Conservation (phyloP, 2,797 vertebrate species). For the Acipenser oxyrinchus region DNA sequence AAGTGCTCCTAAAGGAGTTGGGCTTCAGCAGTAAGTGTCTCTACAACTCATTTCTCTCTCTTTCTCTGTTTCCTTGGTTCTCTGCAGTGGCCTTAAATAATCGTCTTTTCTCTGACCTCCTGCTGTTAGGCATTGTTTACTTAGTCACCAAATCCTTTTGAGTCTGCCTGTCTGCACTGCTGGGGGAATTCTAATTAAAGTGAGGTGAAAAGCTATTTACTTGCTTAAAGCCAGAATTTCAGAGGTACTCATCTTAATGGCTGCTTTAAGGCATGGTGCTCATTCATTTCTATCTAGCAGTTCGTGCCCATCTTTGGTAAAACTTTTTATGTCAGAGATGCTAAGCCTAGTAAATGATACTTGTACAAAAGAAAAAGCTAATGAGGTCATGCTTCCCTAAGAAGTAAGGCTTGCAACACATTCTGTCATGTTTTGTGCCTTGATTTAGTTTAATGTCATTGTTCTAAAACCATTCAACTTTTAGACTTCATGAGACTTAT, state of each 20-base stretch:
- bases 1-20: constrained; percentile 74
- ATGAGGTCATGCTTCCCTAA: too few relatives aligned
- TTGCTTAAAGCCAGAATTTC: constrained; percentile 21
- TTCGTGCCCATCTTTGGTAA: too few relatives aligned
- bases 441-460: too few relatives aligned
- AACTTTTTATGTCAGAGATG: too few relatives aligned
- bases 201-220: constrained; percentile 21
- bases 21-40: constrained; percentile 76
- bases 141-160: not conserved
- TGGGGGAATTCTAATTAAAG: not conserved
- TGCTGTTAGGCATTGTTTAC: not conserved
- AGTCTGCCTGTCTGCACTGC: not conserved
- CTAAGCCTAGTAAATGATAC: too few relatives aligned
- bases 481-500: too few relatives aligned
- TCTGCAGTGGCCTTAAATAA: constrained; percentile 16
- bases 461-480: too few relatives aligned
- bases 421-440: too few relatives aligned
- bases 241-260: not conserved
- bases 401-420: too few relatives aligned
- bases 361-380: too few relatives aligned
- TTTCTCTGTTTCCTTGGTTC: constrained; percentile 19
- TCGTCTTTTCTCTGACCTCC: not conserved
- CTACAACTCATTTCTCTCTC: constrained; percentile 8
- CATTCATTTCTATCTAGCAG: too few relatives aligned
- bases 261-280: too few relatives aligned